phyloP scores from a whole-genome alignment of 2,113 vertebrate species.

The Tonatia bakeri region DNA sequence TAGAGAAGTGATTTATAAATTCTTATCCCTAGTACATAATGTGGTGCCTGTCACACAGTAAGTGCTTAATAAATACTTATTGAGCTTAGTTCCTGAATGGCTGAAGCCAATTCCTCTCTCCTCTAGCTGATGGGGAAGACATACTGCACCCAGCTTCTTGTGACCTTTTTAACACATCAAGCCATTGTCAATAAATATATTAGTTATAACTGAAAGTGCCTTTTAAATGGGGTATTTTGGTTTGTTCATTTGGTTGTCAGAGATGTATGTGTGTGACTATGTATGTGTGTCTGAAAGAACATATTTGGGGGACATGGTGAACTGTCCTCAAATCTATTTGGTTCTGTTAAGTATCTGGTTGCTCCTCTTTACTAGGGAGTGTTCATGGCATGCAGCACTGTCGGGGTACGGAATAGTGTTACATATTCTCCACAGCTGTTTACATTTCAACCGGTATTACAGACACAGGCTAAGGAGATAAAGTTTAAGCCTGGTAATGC shows the following conservation, averaged over 20 bases:
- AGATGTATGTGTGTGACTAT: background rate
- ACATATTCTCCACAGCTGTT: background rate
- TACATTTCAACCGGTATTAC: background rate
- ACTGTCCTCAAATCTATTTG: background rate
- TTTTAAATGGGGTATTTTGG: background rate
- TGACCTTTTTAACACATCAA: background rate
- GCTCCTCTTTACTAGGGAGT: background rate
- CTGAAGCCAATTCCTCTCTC: background rate
- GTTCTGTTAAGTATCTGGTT: background rate
- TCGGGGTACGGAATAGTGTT: background rate
- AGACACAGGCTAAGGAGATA: background rate
- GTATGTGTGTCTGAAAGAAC: background rate
- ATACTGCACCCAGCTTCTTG: background rate
- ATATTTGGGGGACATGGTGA: background rate
- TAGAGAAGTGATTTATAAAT: background rate
- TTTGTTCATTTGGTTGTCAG: background rate
- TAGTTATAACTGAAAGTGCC: background rate
- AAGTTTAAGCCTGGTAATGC: background rate
- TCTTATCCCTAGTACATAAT: background rate
- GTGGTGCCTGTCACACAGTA: background rate
- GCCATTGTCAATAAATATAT: background rate
- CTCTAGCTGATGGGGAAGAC: background rate
- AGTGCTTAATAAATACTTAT: conserved; percentile 14
- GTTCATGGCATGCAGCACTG: background rate
- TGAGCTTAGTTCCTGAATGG: background rate